Conservation (phyloP, 2,113 vertebrate species). For the Oreochromis niloticus region DNA sequence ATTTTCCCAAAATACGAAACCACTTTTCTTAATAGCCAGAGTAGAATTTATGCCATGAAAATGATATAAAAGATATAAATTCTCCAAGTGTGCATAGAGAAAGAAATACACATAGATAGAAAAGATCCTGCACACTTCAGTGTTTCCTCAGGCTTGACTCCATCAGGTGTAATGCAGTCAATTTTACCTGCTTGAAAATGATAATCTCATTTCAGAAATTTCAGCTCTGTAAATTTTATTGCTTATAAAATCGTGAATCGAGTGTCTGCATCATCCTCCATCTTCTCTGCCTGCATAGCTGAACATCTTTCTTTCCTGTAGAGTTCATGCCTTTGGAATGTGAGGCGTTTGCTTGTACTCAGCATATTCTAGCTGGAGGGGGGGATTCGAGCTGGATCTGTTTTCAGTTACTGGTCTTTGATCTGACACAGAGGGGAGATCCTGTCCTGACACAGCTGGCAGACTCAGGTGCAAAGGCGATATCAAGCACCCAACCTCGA, state of each 20-base stretch:
- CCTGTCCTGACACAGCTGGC: conserved; percentile 5
- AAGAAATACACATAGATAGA: not conserved
- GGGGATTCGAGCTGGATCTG: conserved; percentile 20
- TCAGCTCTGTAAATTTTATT: not conserved
- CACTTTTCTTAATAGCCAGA: not conserved
- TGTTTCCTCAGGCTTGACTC: not conserved
- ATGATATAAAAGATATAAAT: not conserved
- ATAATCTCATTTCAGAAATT: not conserved
- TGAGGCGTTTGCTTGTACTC: conserved; percentile 30
- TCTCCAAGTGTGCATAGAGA: not conserved
- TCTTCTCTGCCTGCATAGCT: not conserved
- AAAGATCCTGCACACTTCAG: not conserved
- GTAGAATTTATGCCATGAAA: not conserved
- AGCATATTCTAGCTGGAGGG: conserved; percentile 28
- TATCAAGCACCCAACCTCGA: not conserved
- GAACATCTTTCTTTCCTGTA: not conserved
- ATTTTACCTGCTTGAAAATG: not conserved
- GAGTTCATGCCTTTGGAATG: conserved; percentile 42
- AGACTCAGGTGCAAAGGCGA: not conserved
- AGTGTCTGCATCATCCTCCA: not conserved
- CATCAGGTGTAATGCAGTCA: not conserved
- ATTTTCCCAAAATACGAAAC: not conserved
- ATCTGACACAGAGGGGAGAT: conserved; percentile 7
- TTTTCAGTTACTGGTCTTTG: conserved; percentile 48
- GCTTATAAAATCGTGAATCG: not conserved